Base-by-base conservation (phyloP, 2,113 vertebrate genomes). In the Anarrhichthys ocellatus region DNA sequence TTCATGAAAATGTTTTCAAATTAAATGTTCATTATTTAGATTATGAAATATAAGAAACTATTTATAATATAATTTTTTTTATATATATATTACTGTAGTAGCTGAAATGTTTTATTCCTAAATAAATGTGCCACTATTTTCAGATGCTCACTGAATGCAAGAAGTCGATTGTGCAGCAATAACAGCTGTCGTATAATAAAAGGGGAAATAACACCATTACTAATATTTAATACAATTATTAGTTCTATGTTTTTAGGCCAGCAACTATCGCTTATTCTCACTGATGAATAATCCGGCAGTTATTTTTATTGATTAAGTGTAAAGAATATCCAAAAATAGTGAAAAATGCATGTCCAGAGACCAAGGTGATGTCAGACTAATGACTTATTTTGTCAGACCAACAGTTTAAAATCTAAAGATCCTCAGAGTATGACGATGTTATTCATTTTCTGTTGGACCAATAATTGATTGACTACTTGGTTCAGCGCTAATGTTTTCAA, bases 1-100 rank as follows among this genome's bases (percentile, higher is more conserved):
- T 70, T 73, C 17, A 40, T 34, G 5, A 56, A 61, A 65, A 62
- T 13, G 18, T 48, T 68, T 78, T 50, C 9, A 66, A 77, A 89
- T 81, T 34, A 82, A 84, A 82, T 52, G 80, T 70, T 77, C 3
- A 78, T 75, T 29, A 48, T 85, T 66, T 73, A 66, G 79, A 65
- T 69, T 4, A 73, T 75, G 9, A 81, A 87, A 72, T 56, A 34
- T 72, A 22, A 65, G 67, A 52, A 13, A 73, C 0, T 66, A 7
- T 78, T 50, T 48, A 85, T 79, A 71, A 52, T 38, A 34, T 6
- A 5, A 34, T 34, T 5, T 34, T 34, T 34, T 34, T 6, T 6
- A 34, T 66, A 58, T 15, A 4, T 34, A 18, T 27, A 65, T 68
- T 29, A 29, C 20, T 58, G 27, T 48, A 9, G 44, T 3, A 29